A percentile compares a stretch with the other conserved stretches of the same genome.
Evolutionary conservation across 2,888 invertebrate genomes (phyloP).

Genomic region (Cosmia trapezina): DNA sequence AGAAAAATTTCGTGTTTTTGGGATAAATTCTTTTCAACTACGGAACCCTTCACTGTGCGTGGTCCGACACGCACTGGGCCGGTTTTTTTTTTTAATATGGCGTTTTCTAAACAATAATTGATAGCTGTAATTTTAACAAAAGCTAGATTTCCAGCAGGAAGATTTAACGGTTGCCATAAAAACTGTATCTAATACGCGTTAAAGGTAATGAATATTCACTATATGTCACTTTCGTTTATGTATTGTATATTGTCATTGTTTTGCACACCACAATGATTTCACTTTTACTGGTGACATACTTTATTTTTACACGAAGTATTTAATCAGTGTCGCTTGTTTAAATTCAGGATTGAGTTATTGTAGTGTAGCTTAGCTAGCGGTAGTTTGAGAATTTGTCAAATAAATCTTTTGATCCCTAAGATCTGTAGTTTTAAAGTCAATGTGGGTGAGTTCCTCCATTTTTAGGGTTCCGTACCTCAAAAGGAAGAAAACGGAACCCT

Average conservation of each 20-base stretch:
- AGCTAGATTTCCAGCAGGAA: constrained; percentile 19
- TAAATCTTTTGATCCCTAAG: no score
- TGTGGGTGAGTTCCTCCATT: background rate
- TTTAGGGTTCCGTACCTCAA: no score
- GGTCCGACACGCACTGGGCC: no score
- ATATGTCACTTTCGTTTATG: constrained; percentile 48
- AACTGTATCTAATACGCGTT: constrained; percentile 18
- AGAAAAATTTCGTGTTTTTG: no score
- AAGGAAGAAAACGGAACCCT: no score
- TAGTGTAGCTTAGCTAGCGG: no score
- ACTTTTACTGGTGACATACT: constrained; percentile 52
- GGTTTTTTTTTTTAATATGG: no score
- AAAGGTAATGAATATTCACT: constrained; percentile 56
- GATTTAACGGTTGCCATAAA: constrained; percentile 4
- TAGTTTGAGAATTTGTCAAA: background rate
- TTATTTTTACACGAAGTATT: constrained; percentile 23
- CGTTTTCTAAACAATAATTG: background rate
- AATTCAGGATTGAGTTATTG: background rate
- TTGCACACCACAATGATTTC: constrained; percentile 35
- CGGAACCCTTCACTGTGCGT: no score
- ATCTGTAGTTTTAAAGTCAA: background rate
- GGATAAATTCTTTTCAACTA: no score
- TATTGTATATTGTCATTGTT: constrained; percentile 36
- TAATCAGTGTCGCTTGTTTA: constrained; percentile 6
- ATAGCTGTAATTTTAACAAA: background rate